Evolutionary conservation across 2,113 vertebrate genomes (phyloP).

Genomic region (Calidris pygmaea): DNA sequence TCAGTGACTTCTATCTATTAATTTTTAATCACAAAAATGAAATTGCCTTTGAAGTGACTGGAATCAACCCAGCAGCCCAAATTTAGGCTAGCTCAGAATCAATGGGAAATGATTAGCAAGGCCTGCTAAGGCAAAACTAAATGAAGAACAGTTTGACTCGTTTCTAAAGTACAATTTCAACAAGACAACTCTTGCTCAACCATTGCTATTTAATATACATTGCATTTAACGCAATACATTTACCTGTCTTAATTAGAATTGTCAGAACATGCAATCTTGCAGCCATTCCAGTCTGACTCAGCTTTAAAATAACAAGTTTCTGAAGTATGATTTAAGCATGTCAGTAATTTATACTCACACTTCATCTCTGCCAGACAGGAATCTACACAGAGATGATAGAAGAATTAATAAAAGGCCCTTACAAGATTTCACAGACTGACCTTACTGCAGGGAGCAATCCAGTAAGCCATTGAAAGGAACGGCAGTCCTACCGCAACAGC

Average conservation of each 20-base stretch:
- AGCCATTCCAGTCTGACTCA: background rate
- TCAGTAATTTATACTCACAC: background rate
- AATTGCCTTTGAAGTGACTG: background rate
- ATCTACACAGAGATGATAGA: background rate
- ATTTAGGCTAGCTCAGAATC: background rate
- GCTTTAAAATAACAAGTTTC: background rate
- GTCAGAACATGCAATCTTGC: background rate
- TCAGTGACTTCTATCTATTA: background rate
- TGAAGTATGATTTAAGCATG: background rate
- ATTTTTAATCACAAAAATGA: background rate
- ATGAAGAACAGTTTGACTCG: background rate
- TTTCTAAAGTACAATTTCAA: background rate
- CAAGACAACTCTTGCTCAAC: background rate
- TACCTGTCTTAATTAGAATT: background rate
- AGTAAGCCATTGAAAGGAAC: slow-evolving; percentile 86
- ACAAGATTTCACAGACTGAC: slow-evolving; percentile 67
- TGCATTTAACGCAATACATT: background rate
- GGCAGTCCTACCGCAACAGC: slow-evolving; percentile 87
- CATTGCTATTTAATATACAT: background rate
- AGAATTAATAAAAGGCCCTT: background rate
- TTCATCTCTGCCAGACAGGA: background rate
- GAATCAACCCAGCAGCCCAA: background rate
- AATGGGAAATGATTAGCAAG: background rate
- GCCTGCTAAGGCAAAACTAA: background rate
- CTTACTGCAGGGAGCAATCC: slow-evolving; percentile 95